Evolutionary conservation across 2,113 vertebrate species (phyloP).

Genomic region (Himantopus leucocephalus): DNA sequence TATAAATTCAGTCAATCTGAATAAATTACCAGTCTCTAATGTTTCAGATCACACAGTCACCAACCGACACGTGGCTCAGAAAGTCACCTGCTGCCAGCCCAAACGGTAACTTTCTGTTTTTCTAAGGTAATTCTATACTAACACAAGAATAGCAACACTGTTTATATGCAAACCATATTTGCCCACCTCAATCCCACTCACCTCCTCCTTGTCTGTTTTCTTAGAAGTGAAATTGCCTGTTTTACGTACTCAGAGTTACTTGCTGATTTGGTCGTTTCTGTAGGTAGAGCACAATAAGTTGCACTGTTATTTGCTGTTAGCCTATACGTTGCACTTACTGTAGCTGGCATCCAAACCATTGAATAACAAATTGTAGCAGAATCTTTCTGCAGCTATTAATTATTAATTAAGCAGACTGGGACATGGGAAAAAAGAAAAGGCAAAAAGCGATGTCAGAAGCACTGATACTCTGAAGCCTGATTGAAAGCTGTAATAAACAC

Average conservation of each 20-base stretch:
- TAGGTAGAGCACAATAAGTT: background rate
- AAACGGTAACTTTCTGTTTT: background rate
- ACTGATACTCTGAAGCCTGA: background rate
- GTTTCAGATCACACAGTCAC: background rate
- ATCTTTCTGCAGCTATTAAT: background rate
- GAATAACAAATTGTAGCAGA: background rate
- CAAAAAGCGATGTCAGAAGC: background rate
- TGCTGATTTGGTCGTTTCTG: background rate
- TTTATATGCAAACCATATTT: background rate
- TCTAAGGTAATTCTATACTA: background rate
- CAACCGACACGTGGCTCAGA: background rate
- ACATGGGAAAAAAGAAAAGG: background rate
- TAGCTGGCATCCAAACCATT: background rate
- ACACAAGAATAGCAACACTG: background rate
- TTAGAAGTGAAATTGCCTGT: background rate
- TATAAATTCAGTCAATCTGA: background rate
- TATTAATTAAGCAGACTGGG: background rate
- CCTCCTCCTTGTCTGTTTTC: background rate
- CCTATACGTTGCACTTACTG: background rate
- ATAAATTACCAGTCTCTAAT: background rate
- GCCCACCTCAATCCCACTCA: background rate
- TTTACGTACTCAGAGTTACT: background rate
- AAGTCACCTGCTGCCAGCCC: background rate
- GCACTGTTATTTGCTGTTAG: background rate
- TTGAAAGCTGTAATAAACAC: background rate